A percentile compares a stretch with the other conserved stretches of the same genome.
Evolutionary conservation across 2,113 vertebrate genomes (phyloP).

Genomic region (Tichodroma muraria): DNA sequence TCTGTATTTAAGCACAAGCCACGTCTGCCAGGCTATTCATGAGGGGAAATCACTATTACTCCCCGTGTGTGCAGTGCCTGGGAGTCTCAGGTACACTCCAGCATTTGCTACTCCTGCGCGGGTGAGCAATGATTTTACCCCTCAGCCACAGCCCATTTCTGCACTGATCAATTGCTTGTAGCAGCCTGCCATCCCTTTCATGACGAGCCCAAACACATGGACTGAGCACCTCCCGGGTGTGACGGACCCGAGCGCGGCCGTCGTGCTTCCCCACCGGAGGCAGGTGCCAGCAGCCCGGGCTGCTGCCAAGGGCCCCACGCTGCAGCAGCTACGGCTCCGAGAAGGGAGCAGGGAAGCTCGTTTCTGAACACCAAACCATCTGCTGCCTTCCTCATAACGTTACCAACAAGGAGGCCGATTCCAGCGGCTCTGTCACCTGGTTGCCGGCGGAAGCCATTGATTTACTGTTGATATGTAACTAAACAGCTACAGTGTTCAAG

Average conservation of each 20-base stretch:
- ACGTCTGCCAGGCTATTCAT: neutral
- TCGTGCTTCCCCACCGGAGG: fast-evolving
- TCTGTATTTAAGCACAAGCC: neutral
- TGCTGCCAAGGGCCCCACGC: neutral
- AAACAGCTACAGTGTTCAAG: neutral
- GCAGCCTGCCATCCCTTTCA: neutral
- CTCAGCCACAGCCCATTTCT: neutral
- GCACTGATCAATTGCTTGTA: neutral
- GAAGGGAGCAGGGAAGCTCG: neutral
- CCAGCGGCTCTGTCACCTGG: neutral
- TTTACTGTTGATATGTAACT: neutral
- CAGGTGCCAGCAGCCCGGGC: neutral
- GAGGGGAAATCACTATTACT: neutral
- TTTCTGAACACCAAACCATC: neutral
- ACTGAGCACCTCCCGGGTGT: neutral
- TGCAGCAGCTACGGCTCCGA: neutral
- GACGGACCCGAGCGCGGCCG: fast-evolving
- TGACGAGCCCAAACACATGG: neutral
- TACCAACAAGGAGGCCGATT: neutral
- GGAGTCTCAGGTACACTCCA: neutral
- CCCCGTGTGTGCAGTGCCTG: neutral
- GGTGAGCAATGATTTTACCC: neutral
- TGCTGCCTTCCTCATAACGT: neutral
- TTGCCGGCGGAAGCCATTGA: neutral
- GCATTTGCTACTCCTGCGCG: neutral